Evolutionary conservation across 2,113 vertebrate genomes (phyloP).

Genomic region (Gymnarchus niloticus): DNA sequence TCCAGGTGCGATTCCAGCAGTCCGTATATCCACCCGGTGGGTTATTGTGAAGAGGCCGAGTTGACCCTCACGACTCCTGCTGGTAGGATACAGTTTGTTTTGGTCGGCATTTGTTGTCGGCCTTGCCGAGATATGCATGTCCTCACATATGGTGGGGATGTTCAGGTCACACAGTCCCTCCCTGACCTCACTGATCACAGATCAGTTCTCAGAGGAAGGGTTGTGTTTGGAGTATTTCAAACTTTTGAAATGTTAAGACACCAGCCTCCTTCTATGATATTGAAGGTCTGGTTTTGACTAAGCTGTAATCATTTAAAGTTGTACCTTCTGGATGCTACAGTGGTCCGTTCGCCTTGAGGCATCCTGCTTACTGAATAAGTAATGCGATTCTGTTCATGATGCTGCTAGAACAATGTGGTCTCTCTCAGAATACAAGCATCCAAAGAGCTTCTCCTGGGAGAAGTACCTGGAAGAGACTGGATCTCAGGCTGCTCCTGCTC

Average conservation of each 20-base stretch:
- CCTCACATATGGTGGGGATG: no score
- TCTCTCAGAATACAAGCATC: slow-evolving; percentile 68
- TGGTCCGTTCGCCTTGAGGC: neutral
- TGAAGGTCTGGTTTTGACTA: neutral
- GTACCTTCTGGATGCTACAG: neutral
- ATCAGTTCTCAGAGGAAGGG: neutral
- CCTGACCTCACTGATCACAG: neutral
- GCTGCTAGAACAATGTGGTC: neutral
- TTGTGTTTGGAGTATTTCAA: neutral
- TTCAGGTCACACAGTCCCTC: no score
- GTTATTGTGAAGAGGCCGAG: slow-evolving; percentile 75
- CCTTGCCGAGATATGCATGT: neutral
- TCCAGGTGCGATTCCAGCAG: slow-evolving; percentile 85
- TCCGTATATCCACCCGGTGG: slow-evolving; percentile 82
- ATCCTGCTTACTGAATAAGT: neutral
- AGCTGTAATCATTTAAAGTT: neutral
- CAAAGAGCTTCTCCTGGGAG: slow-evolving; percentile 80
- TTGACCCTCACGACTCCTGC: slow-evolving; percentile 75
- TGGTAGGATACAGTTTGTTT: slow-evolving; percentile 59
- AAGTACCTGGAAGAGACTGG: slow-evolving; percentile 80
- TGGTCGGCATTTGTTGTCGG: neutral
- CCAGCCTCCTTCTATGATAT: neutral
- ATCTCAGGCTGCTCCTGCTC: slow-evolving; percentile 77
- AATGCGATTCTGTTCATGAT: neutral
- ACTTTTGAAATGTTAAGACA: neutral